These are phyloP conservation scores for Cylindroiulus punctatus DNA, from an alignment of 2,888 invertebrate genomes.

Conservation along the genomic window DNA sequence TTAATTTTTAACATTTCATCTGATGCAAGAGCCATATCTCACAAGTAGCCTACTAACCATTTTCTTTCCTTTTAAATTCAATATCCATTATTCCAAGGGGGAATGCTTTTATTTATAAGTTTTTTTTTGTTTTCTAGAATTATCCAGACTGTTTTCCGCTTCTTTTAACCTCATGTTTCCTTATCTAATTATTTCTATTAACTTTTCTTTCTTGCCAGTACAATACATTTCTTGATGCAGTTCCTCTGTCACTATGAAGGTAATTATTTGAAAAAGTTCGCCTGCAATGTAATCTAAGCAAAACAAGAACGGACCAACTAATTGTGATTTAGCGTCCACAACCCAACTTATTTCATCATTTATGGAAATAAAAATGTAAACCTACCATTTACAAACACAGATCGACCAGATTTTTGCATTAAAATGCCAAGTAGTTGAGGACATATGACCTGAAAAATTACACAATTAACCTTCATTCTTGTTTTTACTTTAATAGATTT, in stretches of 20 bases:
- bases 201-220: conserved; percentile 43
- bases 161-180: background rate
- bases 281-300: background rate
- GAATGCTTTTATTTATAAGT: background rate
- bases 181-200: conserved; percentile 30
- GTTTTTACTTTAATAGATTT: background rate
- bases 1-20: background rate
- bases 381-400: background rate
- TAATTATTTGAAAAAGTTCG: background rate
- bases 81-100: conserved; percentile 2
- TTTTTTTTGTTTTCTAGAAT: background rate
- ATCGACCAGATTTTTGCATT: background rate
- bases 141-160: background rate
- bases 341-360: too few species aligned
- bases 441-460: background rate
- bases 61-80: conserved; percentile 6
- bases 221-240: conserved; percentile 35
- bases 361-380: background rate
- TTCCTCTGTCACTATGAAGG: conserved; percentile 50
- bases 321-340: background rate
- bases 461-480: background rate
- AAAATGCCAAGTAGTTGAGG: background rate
- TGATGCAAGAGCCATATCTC: background rate
- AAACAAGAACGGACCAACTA: background rate
- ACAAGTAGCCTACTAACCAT: background rate